phyloP scores from a whole-genome alignment of 2,888 invertebrate species.

The Herminia tarsipennalis region DNA sequence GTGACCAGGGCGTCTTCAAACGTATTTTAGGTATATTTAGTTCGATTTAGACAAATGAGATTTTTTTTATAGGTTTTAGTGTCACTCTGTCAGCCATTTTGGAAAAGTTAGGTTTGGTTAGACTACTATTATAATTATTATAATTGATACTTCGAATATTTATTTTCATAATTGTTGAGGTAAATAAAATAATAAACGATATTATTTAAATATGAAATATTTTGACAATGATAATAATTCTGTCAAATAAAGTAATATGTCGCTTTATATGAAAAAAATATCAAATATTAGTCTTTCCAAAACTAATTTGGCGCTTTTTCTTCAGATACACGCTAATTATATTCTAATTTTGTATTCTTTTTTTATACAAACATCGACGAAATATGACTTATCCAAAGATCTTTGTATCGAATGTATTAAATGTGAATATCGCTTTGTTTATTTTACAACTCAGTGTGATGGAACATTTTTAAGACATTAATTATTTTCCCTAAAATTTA shows the following conservation, averaged over 20 bases:
- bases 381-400: constrained; percentile 51
- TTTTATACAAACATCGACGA: constrained; percentile 34
- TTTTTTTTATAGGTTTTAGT: constrained; percentile 38
- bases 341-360: constrained; percentile 23
- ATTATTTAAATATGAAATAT: too few species aligned
- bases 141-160: constrained; percentile 10
- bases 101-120: constrained; percentile 8
- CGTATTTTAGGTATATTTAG: constrained; percentile 42
- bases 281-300: constrained; percentile 1
- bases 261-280: neutral
- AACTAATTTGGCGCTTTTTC: constrained; percentile 14
- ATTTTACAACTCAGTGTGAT: neutral
- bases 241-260: constrained; percentile 8
- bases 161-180: constrained; percentile 7
- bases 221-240: too few species aligned
- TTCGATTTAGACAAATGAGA: constrained; percentile 48
- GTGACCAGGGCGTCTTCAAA: constrained; percentile 52
- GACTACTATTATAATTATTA: constrained; percentile 6
- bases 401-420: constrained; percentile 42
- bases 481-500: too few species aligned
- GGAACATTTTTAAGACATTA: too few species aligned
- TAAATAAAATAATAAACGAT: neutral
- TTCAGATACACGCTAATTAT: constrained; percentile 29
- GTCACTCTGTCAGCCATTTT: constrained; percentile 14
- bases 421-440: constrained; percentile 9